Percentiles rank a stretch among this genome's conserved stretches.
These are phyloP conservation scores for Myrmecobius fasciatus DNA, from an alignment of 2,113 vertebrate species.

Conservation along the genomic window DNA sequence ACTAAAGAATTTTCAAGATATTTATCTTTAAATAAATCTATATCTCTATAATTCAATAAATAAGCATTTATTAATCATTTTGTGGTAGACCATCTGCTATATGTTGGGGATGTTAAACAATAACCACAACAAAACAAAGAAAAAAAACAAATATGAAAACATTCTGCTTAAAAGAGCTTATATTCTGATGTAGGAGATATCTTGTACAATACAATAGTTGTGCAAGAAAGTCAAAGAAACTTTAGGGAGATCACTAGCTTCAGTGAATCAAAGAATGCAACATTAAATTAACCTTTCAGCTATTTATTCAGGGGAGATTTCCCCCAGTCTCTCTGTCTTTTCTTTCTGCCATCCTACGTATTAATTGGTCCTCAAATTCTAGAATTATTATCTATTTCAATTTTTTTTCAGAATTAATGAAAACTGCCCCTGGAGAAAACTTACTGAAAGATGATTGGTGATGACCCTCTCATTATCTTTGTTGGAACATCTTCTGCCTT, in stretches of 20 bases:
- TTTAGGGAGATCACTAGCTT: background rate
- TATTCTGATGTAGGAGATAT: background rate
- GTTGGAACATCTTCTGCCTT: conserved; percentile 9
- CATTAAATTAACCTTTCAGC: background rate
- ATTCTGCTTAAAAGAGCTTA: background rate
- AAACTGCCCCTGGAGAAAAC: background rate
- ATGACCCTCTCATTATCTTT: conserved; percentile 17
- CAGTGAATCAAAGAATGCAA: background rate
- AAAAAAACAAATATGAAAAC: background rate
- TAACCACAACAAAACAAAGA: too few relatives aligned
- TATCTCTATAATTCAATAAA: background rate
- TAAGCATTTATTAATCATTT: background rate
- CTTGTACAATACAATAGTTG: background rate
- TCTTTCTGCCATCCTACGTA: background rate
- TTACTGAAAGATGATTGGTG: background rate
- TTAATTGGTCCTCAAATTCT: background rate
- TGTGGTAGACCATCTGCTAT: background rate
- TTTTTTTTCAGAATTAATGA: conserved; percentile 16
- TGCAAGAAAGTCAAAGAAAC: background rate
- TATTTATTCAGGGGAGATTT: background rate
- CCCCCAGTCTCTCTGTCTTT: background rate
- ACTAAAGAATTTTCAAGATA: background rate
- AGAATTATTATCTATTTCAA: conserved; percentile 15
- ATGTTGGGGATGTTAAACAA: background rate
- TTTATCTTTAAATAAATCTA: background rate